Base-by-base conservation (phyloP, 2,888 invertebrate genomes). In the Drosophila niveifrons region DNA sequence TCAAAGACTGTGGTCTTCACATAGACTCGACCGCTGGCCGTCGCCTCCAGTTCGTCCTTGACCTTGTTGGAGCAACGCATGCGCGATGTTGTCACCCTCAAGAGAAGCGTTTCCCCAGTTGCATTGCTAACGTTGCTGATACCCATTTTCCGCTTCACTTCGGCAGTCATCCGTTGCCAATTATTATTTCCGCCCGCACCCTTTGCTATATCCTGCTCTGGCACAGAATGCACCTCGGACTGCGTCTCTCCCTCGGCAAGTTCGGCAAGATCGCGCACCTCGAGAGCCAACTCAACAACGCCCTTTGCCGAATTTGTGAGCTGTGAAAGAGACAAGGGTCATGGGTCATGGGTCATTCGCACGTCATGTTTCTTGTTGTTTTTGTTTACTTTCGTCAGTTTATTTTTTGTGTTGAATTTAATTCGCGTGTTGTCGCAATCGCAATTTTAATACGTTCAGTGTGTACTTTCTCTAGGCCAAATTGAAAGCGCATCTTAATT, bases 1-100 rank as follows among this genome's bases (percentile, higher is more conserved):
- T 96, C 96, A 72, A 95, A 94, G 68, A 96, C 94, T 0, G 95
- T 95, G 66, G 96, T 96, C 92, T 96, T 96, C 72, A 96, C 94
- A 90, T 96, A 96, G 83, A 96, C 93, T 58, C 95, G 95, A 0
- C 67, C 69, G 36, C 90, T 89, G n/a, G 91, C 92, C 8, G 90
- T 90, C 41, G 86, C 88, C 72, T 92, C 92, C 59, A 93, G 84
- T 34, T 93, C 92, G 52, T 92, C 92, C 79, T 92, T 93, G 2
- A 91, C 92, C 77, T 92, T 92, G 64, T 92, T 91, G 47, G 92
- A 90, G 69, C 92, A 92, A 6, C 92, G 88, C 92, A 92, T 91
- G 58, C 91, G 89, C 1, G 92, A 69, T 0, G 92, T 92, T 0
- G 90, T 91, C 0, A 92, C 81, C 36, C 88, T 90, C 2, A 92